phyloP scores from a whole-genome alignment of 1,140 invertebrate species.

The Cylas formicarius region DNA sequence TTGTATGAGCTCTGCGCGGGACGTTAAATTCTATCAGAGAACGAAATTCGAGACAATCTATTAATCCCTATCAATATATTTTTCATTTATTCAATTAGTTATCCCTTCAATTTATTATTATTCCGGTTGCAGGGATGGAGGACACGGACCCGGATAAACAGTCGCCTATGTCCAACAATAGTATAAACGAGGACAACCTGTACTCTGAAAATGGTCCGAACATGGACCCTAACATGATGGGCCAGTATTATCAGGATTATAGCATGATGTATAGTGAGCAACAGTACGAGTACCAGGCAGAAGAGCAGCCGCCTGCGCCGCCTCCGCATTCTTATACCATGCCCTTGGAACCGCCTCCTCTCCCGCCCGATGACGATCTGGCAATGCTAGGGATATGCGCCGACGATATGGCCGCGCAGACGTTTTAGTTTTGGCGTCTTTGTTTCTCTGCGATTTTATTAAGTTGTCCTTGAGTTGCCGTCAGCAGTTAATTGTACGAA shows the following conservation, averaged over 20 bases:
- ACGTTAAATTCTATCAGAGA: too few species aligned
- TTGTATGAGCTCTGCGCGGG: too few species aligned
- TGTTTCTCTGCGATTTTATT: slow-evolving; percentile 7
- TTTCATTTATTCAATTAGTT: too few species aligned
- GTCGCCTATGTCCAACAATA: too few species aligned
- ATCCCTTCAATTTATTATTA: too few species aligned
- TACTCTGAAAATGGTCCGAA: slow-evolving; percentile 28
- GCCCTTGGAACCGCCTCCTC: slow-evolving; percentile 37
- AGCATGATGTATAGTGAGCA: slow-evolving; percentile 21
- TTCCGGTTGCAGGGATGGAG: too few species aligned
- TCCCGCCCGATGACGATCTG: slow-evolving; percentile 51
- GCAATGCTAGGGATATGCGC: slow-evolving; percentile 63
- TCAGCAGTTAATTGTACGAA: too few species aligned
- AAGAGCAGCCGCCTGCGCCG: slow-evolving; percentile 30
- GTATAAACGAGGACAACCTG: slow-evolving; percentile 34
- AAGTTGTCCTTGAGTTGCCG: too few species aligned
- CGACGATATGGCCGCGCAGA: slow-evolving; percentile 57
- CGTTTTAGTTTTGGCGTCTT: slow-evolving; percentile 30
- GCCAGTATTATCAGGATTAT: slow-evolving; percentile 22
- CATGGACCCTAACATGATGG: slow-evolving; percentile 22
- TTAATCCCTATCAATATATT: too few species aligned
- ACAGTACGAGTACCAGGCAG: slow-evolving; percentile 24
- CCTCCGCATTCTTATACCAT: slow-evolving; percentile 32
- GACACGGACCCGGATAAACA: too few species aligned
- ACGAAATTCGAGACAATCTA: too few species aligned